phyloP scores from a whole-genome alignment of 2,113 vertebrate genomes.

The Mola mola region DNA sequence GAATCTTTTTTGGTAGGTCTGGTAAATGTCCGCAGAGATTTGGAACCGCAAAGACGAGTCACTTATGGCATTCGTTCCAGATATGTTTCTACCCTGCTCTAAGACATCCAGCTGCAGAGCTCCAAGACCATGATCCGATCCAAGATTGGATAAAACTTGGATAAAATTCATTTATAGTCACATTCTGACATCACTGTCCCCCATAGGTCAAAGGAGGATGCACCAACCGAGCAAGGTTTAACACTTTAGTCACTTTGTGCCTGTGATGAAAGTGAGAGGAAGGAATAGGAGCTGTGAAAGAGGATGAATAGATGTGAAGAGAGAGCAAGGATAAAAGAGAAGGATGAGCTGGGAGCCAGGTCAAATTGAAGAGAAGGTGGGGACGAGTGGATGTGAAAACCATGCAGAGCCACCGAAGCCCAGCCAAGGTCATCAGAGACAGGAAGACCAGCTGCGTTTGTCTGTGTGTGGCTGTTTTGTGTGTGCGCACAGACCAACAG shows the following conservation, averaged over 20 bases:
- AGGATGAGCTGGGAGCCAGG: slow-evolving; percentile 38
- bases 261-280: slow-evolving; percentile 4
- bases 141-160: slow-evolving; percentile 32
- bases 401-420: slow-evolving; percentile 60
- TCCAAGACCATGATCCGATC: no score
- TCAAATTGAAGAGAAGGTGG: slow-evolving; percentile 56
- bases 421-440: slow-evolving; percentile 75
- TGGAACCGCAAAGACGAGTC: background rate
- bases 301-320: background rate
- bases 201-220: slow-evolving; percentile 53
- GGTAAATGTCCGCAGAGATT: slow-evolving; percentile 7
- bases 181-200: slow-evolving; percentile 38
- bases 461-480: slow-evolving; percentile 46
- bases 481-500: slow-evolving; percentile 67
- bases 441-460: slow-evolving; percentile 72
- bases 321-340: slow-evolving; percentile 19
- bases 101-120: no score
- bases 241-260: slow-evolving; percentile 19
- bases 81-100: no score
- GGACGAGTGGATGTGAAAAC: slow-evolving; percentile 74
- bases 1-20: slow-evolving; percentile 25
- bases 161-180: slow-evolving; percentile 31
- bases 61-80: slow-evolving; percentile 29
- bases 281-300: slow-evolving; percentile 12
- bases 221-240: slow-evolving; percentile 5